Base-by-base conservation (phyloP, 1,140 invertebrate genomes). In the Varroa destructor region DNA sequence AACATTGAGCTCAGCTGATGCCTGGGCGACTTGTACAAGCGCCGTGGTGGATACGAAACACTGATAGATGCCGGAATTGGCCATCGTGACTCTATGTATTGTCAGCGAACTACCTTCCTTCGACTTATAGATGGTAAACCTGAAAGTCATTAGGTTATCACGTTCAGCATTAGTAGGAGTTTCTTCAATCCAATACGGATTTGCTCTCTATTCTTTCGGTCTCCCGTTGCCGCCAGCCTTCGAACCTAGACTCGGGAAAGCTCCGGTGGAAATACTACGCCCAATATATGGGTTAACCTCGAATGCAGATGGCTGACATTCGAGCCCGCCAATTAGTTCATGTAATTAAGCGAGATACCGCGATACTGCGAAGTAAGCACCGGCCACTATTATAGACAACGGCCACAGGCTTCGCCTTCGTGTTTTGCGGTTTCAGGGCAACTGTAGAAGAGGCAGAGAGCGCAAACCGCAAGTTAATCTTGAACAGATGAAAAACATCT, bases 61-160 rank as follows among this genome's bases (percentile, higher is more conserved):
- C 61, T 67, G 61, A 37, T 67, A 67, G 61, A 67, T 67, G 2
- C 61, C 61, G 61, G 61, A 67, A 40, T 67, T 67, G 61, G 61
- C 61, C 61, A 67, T 67, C 61, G 61, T 67, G 37, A 67, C 61
- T 40, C 61, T 40, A 40, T 67, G 61, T 14, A 67, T 67, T 43
- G 61, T 67, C 40, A 67, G 61, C 61, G 61, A 67, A 8, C 61
- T 67, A 5, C 61, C 61, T 40, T 67, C 61, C 61, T 67, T 67
- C 61, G 61, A 43, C 8, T 67, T 67, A 37, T 67, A 37, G 46
- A 67, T 67, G 61, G 40, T 67, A 46, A 67, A 67, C 61, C 61
- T 67, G 61, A 46, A 40, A 67, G 46, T 36, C 40, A 67, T 43
- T 43, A 40, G 37, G 8, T 12, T 12, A 67, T 51, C 46, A 8